Percentiles rank a stretch among this genome's conserved stretches.
Evolutionary conservation across 2,113 vertebrate species (phyloP).

Genomic region (Dicrurus megarhynchus): DNA sequence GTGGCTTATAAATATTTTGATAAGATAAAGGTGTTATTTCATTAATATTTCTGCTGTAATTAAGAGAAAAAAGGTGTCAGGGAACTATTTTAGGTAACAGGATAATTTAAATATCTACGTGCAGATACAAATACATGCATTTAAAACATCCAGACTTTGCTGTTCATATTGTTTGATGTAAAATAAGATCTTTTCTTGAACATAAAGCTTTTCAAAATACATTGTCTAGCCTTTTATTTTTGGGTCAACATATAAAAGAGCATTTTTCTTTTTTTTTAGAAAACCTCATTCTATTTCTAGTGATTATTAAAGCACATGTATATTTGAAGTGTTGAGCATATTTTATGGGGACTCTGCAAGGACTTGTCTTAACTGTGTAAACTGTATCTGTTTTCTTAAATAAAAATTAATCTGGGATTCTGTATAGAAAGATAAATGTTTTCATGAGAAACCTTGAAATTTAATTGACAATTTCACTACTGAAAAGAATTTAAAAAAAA

Average conservation of each 20-base stretch:
- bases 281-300: background rate
- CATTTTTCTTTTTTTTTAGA: background rate
- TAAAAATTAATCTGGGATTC: background rate
- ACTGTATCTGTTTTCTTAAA: background rate
- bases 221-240: background rate
- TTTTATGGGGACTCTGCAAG: background rate
- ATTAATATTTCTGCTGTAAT: background rate
- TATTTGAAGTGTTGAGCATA: background rate
- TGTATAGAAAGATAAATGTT: background rate
- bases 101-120: background rate
- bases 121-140: background rate
- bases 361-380: background rate
- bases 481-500: accelerated
- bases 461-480: background rate
- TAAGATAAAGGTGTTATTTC: background rate
- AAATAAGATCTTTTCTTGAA: background rate
- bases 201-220: background rate
- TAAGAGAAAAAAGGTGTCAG: background rate
- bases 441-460: background rate
- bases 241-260: background rate
- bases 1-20: background rate
- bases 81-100: background rate
- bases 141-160: background rate
- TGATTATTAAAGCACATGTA: background rate
- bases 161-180: background rate